Evolutionary conservation across 92 coral and sea anemone species (phyloP).

Genomic region (Zoanthus sociatus): DNA sequence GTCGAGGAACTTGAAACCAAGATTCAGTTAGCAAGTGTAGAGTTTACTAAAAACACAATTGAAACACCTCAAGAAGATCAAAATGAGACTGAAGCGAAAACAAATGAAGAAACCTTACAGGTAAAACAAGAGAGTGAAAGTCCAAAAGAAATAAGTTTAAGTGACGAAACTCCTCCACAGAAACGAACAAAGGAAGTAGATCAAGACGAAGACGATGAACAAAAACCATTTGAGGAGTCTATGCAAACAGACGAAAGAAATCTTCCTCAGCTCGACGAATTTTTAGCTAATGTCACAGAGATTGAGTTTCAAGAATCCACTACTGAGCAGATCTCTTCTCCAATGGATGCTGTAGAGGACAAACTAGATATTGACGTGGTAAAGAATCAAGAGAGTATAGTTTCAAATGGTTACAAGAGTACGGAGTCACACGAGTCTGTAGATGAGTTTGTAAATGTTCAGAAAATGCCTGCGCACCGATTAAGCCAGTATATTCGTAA

Average conservation of each 20-base stretch:
- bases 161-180: conserved; percentile 26
- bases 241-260: conserved; percentile 8
- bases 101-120: background rate
- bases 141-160: conserved; percentile 11
- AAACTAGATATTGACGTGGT: background rate
- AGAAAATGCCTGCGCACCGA: conserved; percentile 22
- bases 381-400: background rate
- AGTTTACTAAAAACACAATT: background rate
- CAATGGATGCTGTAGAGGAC: background rate
- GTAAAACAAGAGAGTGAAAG: background rate
- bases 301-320: conserved; percentile 31
- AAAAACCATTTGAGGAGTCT: conserved; percentile 21
- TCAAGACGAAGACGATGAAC: background rate
- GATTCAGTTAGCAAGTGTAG: background rate
- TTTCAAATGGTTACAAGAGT: background rate
- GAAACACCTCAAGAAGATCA: background rate
- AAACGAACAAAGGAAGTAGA: conserved; percentile 32
- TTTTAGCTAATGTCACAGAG: conserved; percentile 37
- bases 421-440: background rate
- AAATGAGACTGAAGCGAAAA: background rate
- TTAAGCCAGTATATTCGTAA: conserved; percentile 38
- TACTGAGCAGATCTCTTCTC: background rate
- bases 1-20: background rate
- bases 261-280: conserved; percentile 11
- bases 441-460: conserved; percentile 8